A percentile compares a stretch with the other conserved stretches of the same genome.
phyloP scores from a whole-genome alignment of 2,888 invertebrate genomes.

The Taphrorychus bicolor region DNA sequence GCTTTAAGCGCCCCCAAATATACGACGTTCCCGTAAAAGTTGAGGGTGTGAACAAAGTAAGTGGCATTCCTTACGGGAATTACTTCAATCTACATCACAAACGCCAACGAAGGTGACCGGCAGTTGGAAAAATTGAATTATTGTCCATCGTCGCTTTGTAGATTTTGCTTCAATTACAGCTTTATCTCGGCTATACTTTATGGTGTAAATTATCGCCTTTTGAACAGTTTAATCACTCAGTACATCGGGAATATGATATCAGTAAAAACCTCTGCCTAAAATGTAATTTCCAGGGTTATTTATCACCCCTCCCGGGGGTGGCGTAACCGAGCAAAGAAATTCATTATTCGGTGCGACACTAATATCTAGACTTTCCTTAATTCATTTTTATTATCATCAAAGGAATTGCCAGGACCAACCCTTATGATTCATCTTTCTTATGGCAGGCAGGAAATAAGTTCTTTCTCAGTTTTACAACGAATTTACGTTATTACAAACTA shows the following conservation, averaged over 20 bases:
- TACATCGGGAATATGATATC: slow-evolving; percentile 24
- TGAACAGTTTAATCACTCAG: not conserved
- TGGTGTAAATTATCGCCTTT: not conserved
- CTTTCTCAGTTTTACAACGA: not conserved
- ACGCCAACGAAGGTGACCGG: slow-evolving; percentile 44
- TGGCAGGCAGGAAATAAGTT: slow-evolving; percentile 9
- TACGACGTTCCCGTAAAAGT: slow-evolving; percentile 30
- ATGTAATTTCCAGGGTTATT: slow-evolving; percentile 47
- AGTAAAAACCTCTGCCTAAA: slow-evolving; percentile 32
- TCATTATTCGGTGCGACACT: slow-evolving; percentile 57
- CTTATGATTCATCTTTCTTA: slow-evolving; percentile 61
- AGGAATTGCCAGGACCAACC: slow-evolving; percentile 64
- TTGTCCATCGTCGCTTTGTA: not conserved
- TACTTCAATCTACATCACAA: slow-evolving; percentile 55
- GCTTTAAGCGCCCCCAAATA: slow-evolving; percentile 40
- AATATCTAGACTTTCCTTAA: slow-evolving; percentile 58
- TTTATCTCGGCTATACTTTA: not conserved
- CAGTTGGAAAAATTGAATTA: slow-evolving; percentile 35
- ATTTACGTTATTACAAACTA: not conserved
- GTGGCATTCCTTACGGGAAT: slow-evolving; percentile 50
- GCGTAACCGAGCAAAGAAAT: slow-evolving; percentile 55
- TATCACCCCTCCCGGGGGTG: slow-evolving; percentile 52
- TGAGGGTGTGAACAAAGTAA: slow-evolving; percentile 39
- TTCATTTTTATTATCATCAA: slow-evolving; percentile 60
- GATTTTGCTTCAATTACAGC: not conserved